phyloP scores from a whole-genome alignment of 2,113 vertebrate genomes.

The Erinaceus europaeus region DNA sequence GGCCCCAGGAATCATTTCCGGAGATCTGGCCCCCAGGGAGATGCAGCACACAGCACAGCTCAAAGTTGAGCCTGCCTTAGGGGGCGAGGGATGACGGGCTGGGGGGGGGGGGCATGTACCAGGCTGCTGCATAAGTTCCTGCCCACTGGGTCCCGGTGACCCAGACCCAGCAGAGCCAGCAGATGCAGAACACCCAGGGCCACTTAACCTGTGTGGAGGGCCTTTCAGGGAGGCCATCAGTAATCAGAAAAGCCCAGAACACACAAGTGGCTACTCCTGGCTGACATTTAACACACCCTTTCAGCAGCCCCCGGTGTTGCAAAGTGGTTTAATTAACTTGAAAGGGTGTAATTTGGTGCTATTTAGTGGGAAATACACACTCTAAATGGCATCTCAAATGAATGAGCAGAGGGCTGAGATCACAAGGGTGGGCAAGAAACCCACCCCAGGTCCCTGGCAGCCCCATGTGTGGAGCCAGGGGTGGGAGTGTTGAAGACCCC shows the following conservation, averaged over 20 bases:
- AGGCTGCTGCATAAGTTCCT: not conserved
- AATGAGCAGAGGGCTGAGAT: not conserved
- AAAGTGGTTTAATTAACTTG: conserved; percentile 72
- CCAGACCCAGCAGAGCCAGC: not conserved
- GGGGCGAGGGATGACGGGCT: not conserved
- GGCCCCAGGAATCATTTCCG: not conserved
- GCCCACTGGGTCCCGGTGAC: not conserved
- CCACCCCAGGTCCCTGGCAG: rapidly evolving
- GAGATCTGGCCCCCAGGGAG: not conserved
- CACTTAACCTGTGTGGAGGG: not conserved
- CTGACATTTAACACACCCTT: conserved; percentile 67
- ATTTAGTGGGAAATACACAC: conserved; percentile 66
- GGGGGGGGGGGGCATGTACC: too few species aligned
- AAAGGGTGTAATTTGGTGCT: conserved; percentile 77
- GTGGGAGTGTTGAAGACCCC: not conserved
- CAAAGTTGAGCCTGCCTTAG: not conserved
- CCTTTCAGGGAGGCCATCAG: not conserved
- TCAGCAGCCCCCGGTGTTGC: conserved; percentile 46
- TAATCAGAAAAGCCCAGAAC: conserved; percentile 28
- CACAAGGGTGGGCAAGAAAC: not conserved
- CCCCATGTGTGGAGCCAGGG: not conserved
- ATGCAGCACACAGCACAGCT: rapidly evolving
- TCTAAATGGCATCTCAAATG: conserved; percentile 23
- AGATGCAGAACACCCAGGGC: not conserved
- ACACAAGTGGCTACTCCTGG: conserved; percentile 26